phyloP scores from a whole-genome alignment of 2,113 vertebrate genomes.

The Paedocypris sp. region DNA sequence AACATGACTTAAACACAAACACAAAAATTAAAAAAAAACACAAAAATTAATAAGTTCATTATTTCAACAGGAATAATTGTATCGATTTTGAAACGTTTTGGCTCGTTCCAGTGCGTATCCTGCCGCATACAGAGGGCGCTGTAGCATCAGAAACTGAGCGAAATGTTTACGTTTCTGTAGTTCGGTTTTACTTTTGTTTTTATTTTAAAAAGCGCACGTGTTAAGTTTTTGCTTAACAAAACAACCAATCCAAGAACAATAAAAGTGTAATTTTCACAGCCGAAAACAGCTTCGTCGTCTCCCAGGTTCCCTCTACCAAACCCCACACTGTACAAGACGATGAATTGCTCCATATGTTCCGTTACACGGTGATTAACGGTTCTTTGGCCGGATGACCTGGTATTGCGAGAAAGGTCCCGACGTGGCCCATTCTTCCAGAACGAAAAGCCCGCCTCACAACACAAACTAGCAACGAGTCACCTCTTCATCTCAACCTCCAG shows the following conservation, averaged over 20 bases:
- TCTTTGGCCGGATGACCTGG: slow-evolving; percentile 24
- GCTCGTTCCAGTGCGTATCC: not conserved
- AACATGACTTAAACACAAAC: too few relatives aligned
- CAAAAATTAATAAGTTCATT: too few relatives aligned
- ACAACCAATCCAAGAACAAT: too few relatives aligned
- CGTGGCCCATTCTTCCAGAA: slow-evolving; percentile 22
- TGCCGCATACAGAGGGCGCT: slow-evolving; percentile 58
- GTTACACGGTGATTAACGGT: slow-evolving; percentile 21
- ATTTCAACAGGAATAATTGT: too few relatives aligned
- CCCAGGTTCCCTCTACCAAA: not conserved
- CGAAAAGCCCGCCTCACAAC: slow-evolving; percentile 23
- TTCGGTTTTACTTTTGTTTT: too few relatives aligned
- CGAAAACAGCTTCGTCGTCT: too few relatives aligned
- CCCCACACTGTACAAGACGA: slow-evolving; percentile 29
- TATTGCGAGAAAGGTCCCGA: slow-evolving; percentile 38
- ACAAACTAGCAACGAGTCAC: slow-evolving; percentile 29
- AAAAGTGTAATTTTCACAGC: too few relatives aligned
- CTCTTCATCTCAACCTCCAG: slow-evolving; percentile 52
- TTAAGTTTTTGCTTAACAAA: too few relatives aligned
- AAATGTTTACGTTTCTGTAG: not conserved
- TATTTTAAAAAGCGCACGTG: too few relatives aligned
- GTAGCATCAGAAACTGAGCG: slow-evolving; percentile 47
- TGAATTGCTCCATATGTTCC: slow-evolving; percentile 37
- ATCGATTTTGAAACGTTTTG: not conserved
- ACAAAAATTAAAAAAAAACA: too few relatives aligned